Evolutionary conservation across 2,113 vertebrate species (phyloP), one percentile per base, ranked within the genome.

Genomic region (Xiphophorus hellerii): DNA sequence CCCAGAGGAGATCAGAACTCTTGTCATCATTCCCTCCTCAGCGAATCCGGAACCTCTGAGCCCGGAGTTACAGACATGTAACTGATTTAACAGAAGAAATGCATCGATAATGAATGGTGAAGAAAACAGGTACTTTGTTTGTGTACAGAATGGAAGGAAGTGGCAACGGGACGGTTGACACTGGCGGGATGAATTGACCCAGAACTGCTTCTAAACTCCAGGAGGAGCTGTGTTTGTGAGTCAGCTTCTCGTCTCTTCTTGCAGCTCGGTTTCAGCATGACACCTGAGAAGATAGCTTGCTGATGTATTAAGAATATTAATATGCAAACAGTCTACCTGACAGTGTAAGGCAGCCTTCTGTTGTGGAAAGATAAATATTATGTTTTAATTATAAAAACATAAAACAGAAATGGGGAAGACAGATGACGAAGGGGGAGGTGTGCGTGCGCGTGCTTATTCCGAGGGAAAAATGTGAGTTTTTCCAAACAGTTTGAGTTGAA

Each of bases 321-420:
- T 94, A 94, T 95, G 94, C 94, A 94, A 91, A 91, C 89, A 90
- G 92, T 85, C 94, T 93, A 92, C 93, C 94, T 94, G 91, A 91
- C 93, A 80, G 90, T 91, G 91, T 91, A 92, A 91, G 91, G 93
- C 94, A 93, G 93, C 94, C 94, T 94, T 95, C 94, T 95, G 94
- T 94, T 94, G 92, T 89, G 91, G 92, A 93, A 95, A 94, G 94
- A 95, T 95, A 94, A 95, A 95, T 95, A 94, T 95, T 95, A 88
- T 95, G 93, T 95, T 95, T 95, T 95, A 94, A 95, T 95, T 95
- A 95, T 93, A 94, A 95, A 95, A 94, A 95, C 93, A 95, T 93
- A 94, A 95, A 94, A 94, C 92, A 94, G 90, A 91, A 94, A 94
- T 86, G 90, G 87, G 85, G 88, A 78, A 90, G 90, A 90, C 82